Percentiles rank a stretch among this genome's conserved stretches.
These are phyloP conservation scores for Halisarca cf. caerulea DNA, from an alignment of 37 sponge, comb jelly and placozoan species.

Conservation along the genomic window DNA sequence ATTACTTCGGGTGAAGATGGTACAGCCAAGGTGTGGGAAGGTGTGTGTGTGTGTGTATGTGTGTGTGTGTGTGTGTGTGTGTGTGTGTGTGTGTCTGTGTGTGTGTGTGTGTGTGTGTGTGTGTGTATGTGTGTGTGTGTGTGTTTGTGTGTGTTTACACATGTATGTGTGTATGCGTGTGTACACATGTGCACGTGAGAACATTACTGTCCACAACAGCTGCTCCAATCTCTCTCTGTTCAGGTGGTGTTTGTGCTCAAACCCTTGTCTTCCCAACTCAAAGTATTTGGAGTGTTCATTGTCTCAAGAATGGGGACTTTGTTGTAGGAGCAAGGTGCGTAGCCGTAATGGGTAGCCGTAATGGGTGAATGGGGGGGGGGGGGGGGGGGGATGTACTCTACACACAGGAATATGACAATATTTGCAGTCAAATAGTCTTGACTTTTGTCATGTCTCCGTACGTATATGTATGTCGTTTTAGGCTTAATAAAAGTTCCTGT, in stretches of 20 bases:
- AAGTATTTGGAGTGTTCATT: slow-evolving; percentile 76
- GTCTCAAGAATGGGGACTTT: slow-evolving; percentile 66
- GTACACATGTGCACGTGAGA: slow-evolving; percentile 15
- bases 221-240: neutral
- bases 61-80: neutral
- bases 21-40: slow-evolving; percentile 75
- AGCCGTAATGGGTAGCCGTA: no score
- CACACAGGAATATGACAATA: no score
- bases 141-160: no score
- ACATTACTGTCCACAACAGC: no score
- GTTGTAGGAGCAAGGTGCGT: slow-evolving; percentile 74
- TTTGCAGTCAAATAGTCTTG: no score
- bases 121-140: no score
- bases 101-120: slow-evolving; percentile 33
- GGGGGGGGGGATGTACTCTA: no score
- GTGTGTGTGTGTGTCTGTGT: no score
- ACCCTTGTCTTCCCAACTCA: slow-evolving; percentile 57
- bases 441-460: neutral
- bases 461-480: slow-evolving; percentile 3
- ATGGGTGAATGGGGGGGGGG: no score
- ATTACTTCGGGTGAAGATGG: slow-evolving; percentile 80
- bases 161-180: no score
- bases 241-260: slow-evolving; percentile 64
- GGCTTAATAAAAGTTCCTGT: neutral
- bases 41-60: slow-evolving; percentile 42